Percentiles rank a stretch among this genome's conserved stretches.
Conservation (phyloP, 2,113 vertebrate genomes). For the Rhineura floridana region DNA sequence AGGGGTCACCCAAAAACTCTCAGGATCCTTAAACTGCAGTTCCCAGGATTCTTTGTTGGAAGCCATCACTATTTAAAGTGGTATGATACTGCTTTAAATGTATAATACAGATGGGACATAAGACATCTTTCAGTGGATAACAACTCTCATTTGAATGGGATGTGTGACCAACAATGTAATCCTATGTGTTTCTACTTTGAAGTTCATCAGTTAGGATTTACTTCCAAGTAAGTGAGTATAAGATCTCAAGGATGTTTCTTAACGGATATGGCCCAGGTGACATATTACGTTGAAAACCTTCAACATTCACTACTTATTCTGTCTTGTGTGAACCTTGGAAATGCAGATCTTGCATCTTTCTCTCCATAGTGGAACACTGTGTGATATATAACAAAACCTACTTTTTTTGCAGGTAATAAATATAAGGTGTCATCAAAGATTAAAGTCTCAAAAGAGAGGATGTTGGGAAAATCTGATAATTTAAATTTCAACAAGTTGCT, state of each 20-base stretch:
- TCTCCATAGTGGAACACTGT: fast-evolving
- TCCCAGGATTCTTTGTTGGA: too few species aligned
- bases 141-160: not conserved
- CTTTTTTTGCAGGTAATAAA: constrained; percentile 19
- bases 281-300: not conserved
- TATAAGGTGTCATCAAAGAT: not conserved
- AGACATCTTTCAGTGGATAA: not conserved
- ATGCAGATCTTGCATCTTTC: not conserved
- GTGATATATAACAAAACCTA: not conserved
- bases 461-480: not conserved
- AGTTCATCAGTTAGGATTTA: not conserved
- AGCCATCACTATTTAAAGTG: too few species aligned
- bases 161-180: not conserved
- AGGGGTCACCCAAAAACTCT: too few species aligned
- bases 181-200: not conserved
- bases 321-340: not conserved
- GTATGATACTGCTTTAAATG: too few species aligned
- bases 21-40: too few species aligned
- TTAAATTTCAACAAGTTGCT: constrained; percentile 14
- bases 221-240: not conserved
- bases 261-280: too few species aligned
- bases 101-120: too few species aligned
- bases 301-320: not conserved
- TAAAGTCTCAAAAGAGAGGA: not conserved
- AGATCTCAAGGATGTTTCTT: too few species aligned